Conservation (phyloP, 2,113 vertebrate genomes). For the Cyanoramphus novaezelandiae region DNA sequence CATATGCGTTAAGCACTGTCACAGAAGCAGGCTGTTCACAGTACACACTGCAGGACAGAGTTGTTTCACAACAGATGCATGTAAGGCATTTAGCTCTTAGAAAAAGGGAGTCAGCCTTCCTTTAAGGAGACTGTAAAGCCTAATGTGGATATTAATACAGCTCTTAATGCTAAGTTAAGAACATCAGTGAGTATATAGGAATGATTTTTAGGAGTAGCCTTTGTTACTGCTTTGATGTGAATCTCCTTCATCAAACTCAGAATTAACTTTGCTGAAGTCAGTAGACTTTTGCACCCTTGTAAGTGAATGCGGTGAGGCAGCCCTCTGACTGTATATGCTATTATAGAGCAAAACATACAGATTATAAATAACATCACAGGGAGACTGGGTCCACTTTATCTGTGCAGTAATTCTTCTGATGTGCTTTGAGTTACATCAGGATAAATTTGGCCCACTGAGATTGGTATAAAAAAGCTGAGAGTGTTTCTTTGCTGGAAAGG, state of each 20-base stretch:
- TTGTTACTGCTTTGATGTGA: slow-evolving; percentile 46
- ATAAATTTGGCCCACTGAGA: slow-evolving; percentile 58
- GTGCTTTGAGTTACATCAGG: slow-evolving; percentile 42
- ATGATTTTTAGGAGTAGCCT: slow-evolving; percentile 19
- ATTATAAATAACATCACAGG: slow-evolving; percentile 68
- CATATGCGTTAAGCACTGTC: not conserved
- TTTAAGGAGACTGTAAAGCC: not conserved
- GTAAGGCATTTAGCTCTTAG: not conserved
- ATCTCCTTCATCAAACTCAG: slow-evolving; percentile 50
- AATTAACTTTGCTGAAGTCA: slow-evolving; percentile 50
- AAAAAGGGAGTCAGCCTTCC: not conserved
- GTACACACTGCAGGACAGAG: not conserved
- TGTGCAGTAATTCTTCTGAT: slow-evolving; percentile 54
- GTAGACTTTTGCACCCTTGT: slow-evolving; percentile 2
- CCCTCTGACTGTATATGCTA: not conserved
- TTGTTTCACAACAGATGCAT: not conserved
- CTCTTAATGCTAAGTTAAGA: slow-evolving; percentile 31
- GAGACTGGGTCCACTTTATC: slow-evolving; percentile 27
- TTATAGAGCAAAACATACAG: slow-evolving; percentile 54
- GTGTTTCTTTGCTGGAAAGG: slow-evolving; percentile 53
- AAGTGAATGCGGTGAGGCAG: slow-evolving; percentile 29
- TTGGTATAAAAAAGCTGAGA: slow-evolving; percentile 36
- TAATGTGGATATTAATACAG: not conserved
- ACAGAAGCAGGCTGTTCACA: not conserved
- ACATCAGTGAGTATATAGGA: not conserved